These are phyloP conservation scores for Gymnocheta viridis DNA, from an alignment of 2,888 invertebrate species.

Conservation along the genomic window DNA sequence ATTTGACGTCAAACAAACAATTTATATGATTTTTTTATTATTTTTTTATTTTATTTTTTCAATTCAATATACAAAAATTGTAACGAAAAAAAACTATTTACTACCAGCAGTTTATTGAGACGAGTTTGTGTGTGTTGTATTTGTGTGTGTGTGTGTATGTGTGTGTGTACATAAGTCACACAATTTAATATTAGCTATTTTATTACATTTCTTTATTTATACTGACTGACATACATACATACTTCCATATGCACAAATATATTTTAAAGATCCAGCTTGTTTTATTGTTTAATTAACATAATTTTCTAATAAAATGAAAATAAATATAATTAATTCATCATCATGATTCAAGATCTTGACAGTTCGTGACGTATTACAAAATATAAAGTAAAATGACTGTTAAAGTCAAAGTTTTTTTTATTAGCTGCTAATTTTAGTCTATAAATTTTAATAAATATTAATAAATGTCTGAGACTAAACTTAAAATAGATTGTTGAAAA, in stretches of 20 bases:
- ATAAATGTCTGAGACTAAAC: background rate
- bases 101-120: background rate
- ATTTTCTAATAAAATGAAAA: constrained; percentile 48
- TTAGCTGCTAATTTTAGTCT: constrained; percentile 18
- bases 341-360: constrained; percentile 16
- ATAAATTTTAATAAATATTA: background rate
- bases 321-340: constrained; percentile 59
- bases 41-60: background rate
- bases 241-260: background rate
- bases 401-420: constrained; percentile 19
- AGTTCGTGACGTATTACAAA: constrained; percentile 32
- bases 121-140: constrained; percentile 1
- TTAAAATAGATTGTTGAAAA: background rate
- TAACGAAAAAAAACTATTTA: background rate
- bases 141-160: background rate
- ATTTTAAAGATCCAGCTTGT: background rate
- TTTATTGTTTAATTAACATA: constrained; percentile 55
- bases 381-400: background rate
- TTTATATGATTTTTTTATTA: constrained; percentile 3
- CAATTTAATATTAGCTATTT: constrained; percentile 23
- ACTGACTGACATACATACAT: background rate
- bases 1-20: constrained; percentile 57
- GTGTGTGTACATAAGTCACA: constrained; percentile 13
- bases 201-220: background rate
- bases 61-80: constrained; percentile 5